These are phyloP conservation scores for Melanotaenia trifasciata DNA, from an alignment of 2,797 vertebrate species.

Conservation along the genomic window DNA sequence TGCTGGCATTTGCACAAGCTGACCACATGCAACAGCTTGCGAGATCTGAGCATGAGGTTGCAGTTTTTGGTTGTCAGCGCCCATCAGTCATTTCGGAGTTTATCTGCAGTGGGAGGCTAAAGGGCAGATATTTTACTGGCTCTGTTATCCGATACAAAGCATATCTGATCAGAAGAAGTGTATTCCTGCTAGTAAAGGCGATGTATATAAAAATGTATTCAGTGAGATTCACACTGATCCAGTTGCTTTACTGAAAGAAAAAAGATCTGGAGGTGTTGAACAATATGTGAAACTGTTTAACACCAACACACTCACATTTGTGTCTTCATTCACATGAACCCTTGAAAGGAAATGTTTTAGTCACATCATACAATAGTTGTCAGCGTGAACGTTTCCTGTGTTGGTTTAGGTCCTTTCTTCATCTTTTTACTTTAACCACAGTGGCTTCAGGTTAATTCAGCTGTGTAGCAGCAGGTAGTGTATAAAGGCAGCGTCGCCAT, in stretches of 20 bases:
- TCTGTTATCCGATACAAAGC: not conserved
- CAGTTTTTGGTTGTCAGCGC: not conserved
- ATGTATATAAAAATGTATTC: not conserved
- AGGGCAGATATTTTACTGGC: not conserved
- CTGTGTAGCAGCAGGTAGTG: not conserved
- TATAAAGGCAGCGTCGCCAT: not conserved
- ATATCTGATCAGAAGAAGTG: not conserved
- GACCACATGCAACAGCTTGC: not conserved
- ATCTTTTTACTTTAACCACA: not conserved
- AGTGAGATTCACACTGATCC: conserved; percentile 26
- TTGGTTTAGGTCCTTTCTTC: fast-evolving
- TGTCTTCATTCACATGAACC: not conserved
- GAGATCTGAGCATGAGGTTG: not conserved
- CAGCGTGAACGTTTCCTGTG: conserved; percentile 23
- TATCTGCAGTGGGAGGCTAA: not conserved
- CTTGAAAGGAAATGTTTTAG: too few species aligned
- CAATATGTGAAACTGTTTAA: not conserved
- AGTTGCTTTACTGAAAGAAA: conserved; percentile 37
- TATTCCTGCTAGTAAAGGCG: not conserved
- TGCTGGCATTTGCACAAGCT: not conserved
- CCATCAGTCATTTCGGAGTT: too few species aligned
- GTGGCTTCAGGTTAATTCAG: conserved; percentile 1
- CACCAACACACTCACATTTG: not conserved
- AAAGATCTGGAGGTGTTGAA: conserved; percentile 11
- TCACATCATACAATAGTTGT: too few species aligned